These are phyloP conservation scores for Eupithecia inturbata DNA, from an alignment of 2,888 invertebrate species.

Conservation along the genomic window DNA sequence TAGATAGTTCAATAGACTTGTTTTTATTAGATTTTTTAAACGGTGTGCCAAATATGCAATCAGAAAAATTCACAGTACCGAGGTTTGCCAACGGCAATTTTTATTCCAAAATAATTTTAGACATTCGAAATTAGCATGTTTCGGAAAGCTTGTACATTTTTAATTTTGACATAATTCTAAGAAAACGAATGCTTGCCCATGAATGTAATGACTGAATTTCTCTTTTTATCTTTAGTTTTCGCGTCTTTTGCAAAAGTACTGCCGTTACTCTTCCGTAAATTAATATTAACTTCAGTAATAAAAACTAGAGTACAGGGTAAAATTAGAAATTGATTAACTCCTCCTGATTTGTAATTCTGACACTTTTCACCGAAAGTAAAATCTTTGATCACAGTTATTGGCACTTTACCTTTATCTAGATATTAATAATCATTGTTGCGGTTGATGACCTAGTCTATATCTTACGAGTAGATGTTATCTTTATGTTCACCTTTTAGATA, in stretches of 20 bases:
- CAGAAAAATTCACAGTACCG: conserved; percentile 53
- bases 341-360: conserved; percentile 76
- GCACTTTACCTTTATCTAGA: conserved; percentile 76
- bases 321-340: conserved; percentile 77
- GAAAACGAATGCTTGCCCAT: conserved; percentile 73
- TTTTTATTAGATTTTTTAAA: conserved; percentile 76
- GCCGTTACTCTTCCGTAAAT: conserved; percentile 58
- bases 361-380: conserved; percentile 76
- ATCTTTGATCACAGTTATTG: conserved; percentile 74
- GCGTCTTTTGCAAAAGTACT: conserved; percentile 50
- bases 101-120: conserved; percentile 50
- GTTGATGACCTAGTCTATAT: conserved; percentile 75
- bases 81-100: conserved; percentile 54
- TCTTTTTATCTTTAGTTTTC: conserved; percentile 57
- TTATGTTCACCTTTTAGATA: conserved; percentile 65
- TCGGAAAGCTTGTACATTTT: conserved; percentile 45
- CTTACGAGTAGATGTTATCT: conserved; percentile 64
- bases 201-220: conserved; percentile 73
- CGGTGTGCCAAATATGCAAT: conserved; percentile 74
- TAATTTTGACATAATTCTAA: conserved; percentile 60
- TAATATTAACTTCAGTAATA: conserved; percentile 74
- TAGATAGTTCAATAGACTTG: conserved; percentile 78
- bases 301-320: conserved; percentile 84
- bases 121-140: conserved; percentile 40
- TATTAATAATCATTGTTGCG: conserved; percentile 75